A percentile compares a stretch with the other conserved stretches of the same genome.
Conservation (phyloP, 1,140 invertebrate species). For the Caenorhabditis inopinata region DNA sequence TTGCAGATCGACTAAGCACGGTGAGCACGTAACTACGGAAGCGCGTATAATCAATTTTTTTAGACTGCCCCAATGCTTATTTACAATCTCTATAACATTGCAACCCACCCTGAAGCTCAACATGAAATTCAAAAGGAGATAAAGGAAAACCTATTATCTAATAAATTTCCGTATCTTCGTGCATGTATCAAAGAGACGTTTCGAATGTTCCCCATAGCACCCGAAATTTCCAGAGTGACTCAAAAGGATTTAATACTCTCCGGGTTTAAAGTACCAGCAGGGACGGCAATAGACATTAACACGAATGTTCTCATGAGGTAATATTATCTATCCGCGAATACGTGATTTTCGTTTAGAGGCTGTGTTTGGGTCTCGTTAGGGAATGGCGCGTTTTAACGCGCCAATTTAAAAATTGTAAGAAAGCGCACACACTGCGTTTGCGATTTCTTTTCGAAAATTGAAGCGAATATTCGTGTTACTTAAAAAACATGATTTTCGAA, state of each 20-base stretch:
- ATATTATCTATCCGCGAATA: no score
- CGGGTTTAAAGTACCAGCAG: constrained; percentile 77
- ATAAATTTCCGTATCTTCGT: constrained; percentile 75
- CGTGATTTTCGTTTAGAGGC: no score
- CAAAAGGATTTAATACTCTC: constrained; percentile 77
- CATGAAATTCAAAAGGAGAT: constrained; percentile 78
- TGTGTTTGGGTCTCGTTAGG: no score
- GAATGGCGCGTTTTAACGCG: no score
- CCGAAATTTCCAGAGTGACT: constrained; percentile 78
- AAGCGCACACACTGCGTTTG: no score
- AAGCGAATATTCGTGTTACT: no score
- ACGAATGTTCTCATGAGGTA: constrained; percentile 74
- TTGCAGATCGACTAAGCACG: constrained; percentile 83
- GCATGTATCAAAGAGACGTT: constrained; percentile 85
- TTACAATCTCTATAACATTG: constrained; percentile 80
- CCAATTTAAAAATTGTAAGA: no score
- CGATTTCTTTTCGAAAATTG: no score
- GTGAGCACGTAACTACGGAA: constrained; percentile 69
- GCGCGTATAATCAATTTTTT: constrained; percentile 60
- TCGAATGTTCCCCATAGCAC: constrained; percentile 78
- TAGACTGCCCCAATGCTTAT: constrained; percentile 80
- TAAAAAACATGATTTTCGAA: no score
- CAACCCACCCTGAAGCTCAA: constrained; percentile 75
- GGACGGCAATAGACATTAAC: constrained; percentile 81
- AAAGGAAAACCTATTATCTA: constrained; percentile 73